phyloP scores from a whole-genome alignment of 2,888 invertebrate genomes.

The Athalia circularis region DNA sequence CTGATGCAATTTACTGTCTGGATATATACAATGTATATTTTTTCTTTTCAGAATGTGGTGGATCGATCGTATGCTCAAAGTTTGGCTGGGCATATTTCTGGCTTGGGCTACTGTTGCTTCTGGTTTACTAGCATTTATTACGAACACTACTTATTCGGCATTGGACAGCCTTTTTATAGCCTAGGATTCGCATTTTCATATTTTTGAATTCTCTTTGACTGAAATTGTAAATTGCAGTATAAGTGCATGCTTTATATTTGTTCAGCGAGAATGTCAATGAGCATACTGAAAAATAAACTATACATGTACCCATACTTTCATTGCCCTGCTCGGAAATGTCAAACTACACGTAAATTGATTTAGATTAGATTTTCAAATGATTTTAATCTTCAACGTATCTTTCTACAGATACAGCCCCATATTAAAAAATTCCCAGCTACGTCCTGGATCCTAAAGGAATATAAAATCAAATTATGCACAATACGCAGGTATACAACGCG shows the following conservation, averaged over 20 bases:
- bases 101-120: slow-evolving; percentile 53
- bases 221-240: background rate
- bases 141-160: background rate
- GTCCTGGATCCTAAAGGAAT: too few species aligned
- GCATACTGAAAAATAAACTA: background rate
- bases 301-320: background rate
- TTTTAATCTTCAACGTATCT: too few species aligned
- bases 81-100: slow-evolving; percentile 50
- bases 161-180: background rate
- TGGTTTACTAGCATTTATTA: slow-evolving; percentile 35
- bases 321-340: background rate
- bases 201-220: background rate
- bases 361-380: too few species aligned
- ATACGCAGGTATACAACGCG: too few species aligned
- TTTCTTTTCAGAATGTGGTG: slow-evolving; percentile 68
- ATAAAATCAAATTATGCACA: too few species aligned
- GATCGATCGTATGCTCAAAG: slow-evolving; percentile 61
- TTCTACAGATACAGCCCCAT: too few species aligned
- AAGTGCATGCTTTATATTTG: background rate
- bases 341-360: too few species aligned
- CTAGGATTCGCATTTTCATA: background rate
- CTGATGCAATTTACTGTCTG: background rate
- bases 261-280: background rate
- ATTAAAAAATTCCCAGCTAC: too few species aligned
- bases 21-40: slow-evolving; percentile 16